Conservation (phyloP, 2,888 invertebrate species). For the Campopleginae sp. region DNA sequence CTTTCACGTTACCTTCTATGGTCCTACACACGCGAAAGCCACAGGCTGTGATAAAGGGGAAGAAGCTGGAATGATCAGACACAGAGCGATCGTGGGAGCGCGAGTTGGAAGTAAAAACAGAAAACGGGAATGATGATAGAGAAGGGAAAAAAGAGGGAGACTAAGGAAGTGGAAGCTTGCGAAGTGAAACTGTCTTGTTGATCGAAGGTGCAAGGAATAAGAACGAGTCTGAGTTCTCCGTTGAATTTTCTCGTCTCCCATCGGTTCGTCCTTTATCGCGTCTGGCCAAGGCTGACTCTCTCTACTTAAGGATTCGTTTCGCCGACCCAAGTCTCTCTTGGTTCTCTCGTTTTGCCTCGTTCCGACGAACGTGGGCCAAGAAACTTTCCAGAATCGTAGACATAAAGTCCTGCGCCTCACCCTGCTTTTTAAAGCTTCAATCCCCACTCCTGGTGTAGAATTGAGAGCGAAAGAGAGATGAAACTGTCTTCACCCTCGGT, state of each 20-base stretch:
- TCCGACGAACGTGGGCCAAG: constrained; percentile 65
- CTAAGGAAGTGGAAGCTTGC: constrained; percentile 53
- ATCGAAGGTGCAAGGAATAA: constrained; percentile 79
- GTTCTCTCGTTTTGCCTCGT: constrained; percentile 62
- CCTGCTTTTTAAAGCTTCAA: constrained; percentile 29
- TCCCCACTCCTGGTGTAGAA: constrained; percentile 3
- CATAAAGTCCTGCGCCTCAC: constrained; percentile 45
- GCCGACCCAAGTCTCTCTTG: constrained; percentile 16
- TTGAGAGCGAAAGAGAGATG: constrained; percentile 58
- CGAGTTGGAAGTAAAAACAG: constrained; percentile 7
- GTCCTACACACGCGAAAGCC: neutral
- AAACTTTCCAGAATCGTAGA: constrained; percentile 64
- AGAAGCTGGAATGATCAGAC: constrained; percentile 57
- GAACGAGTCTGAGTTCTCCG: constrained; percentile 73
- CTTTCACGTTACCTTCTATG: constrained; percentile 72
- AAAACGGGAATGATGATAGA: constrained; percentile 7
- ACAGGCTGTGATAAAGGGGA: constrained; percentile 38
- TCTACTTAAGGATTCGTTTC: constrained; percentile 63
- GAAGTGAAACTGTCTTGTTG: constrained; percentile 75
- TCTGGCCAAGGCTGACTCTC: constrained; percentile 53
- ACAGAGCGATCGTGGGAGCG: constrained; percentile 21
- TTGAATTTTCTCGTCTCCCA: constrained; percentile 37
- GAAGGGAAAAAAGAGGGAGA: constrained; percentile 15
- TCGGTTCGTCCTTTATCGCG: constrained; percentile 51
- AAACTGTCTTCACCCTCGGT: constrained; percentile 57